Base-by-base conservation (phyloP, 2,888 invertebrate species). In the Sialis lutaria region DNA sequence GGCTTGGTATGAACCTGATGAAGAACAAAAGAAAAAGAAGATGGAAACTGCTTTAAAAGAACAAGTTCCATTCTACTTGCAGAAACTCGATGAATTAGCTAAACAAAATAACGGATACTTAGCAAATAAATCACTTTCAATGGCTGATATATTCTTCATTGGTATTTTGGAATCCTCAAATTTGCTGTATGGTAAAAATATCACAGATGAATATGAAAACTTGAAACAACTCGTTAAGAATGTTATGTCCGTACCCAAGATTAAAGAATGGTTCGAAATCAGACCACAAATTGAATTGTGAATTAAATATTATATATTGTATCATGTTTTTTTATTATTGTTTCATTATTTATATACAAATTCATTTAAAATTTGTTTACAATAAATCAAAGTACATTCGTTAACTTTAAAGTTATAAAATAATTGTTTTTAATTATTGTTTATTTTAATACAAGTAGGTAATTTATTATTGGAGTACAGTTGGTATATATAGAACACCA, bases 241-340 rank as follows among this genome's bases (percentile, higher is more conserved):
- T 50, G 72, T 80, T n/a, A 60, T 70, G 6, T 64, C 62, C 5
- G 52, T 75, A 45, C 77, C 78, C 2, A 62, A 67, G 13, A 75
- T 82, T 55, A 77, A 78, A 58, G 67, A 66, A 13, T 81, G 79
- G 79, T 64, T 80, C 41, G 75, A 69, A 47, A 75, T 73, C 52
- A 70, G 80, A 51, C 80, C 80, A 30, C 62, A 68, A 46, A 68
- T 69, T 43, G 70, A 71, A 48, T 67, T 64, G 51, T 75, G 67
- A 35, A n/a, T n/a, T n/a, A n/a, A n/a, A n/a, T n/a, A n/a, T n/a
- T n/a, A n/a, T n/a, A n/a, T n/a, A n/a, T n/a, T n/a, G n/a, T n/a
- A n/a, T n/a, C n/a, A n/a, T n/a, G n/a, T n/a, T n/a, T n/a, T n/a
- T n/a, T n/a, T n/a, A n/a, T n/a, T n/a, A n/a, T n/a, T n/a, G n/a